Evolutionary conservation across 2,888 invertebrate species (phyloP).

Genomic region (Meteorus cinctellus): DNA sequence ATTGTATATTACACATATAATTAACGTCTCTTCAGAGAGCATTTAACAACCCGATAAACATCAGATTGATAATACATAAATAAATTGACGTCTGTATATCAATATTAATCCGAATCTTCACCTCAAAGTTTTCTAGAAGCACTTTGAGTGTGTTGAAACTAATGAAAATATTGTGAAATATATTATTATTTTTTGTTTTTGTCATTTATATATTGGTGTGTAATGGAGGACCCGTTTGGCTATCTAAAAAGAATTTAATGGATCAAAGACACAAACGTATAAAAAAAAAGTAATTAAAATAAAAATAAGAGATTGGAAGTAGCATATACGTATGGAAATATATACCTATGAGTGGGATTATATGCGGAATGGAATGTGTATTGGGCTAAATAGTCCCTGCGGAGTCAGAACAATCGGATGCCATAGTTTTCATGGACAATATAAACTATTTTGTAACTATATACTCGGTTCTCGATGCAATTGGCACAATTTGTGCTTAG

Average conservation of each 20-base stretch:
- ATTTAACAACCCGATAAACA: background rate
- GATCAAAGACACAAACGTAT: background rate
- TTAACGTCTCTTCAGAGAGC: background rate
- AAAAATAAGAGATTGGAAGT: background rate
- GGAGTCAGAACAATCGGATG: conserved; percentile 40
- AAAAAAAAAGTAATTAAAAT: background rate
- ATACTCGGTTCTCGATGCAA: conserved; percentile 47
- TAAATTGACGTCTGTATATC: background rate
- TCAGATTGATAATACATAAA: conserved; percentile 7
- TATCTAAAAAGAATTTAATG: background rate
- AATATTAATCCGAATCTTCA: background rate
- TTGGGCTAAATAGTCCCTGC: conserved; percentile 29
- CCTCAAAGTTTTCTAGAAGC: too few species aligned
- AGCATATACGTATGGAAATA: background rate
- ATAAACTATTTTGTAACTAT: conserved; percentile 50
- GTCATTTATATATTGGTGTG: background rate
- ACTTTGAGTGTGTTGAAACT: background rate
- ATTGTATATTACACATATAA: conserved; percentile 18
- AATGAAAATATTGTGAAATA: background rate
- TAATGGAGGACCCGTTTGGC: background rate
- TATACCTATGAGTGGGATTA: background rate
- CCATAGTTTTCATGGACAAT: conserved; percentile 50
- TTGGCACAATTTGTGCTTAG: conserved; percentile 46
- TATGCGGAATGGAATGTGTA: conserved; percentile 18
- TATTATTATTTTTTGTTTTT: background rate